Conservation (phyloP, 2,797 vertebrate species). For the Alcedo atthis region DNA sequence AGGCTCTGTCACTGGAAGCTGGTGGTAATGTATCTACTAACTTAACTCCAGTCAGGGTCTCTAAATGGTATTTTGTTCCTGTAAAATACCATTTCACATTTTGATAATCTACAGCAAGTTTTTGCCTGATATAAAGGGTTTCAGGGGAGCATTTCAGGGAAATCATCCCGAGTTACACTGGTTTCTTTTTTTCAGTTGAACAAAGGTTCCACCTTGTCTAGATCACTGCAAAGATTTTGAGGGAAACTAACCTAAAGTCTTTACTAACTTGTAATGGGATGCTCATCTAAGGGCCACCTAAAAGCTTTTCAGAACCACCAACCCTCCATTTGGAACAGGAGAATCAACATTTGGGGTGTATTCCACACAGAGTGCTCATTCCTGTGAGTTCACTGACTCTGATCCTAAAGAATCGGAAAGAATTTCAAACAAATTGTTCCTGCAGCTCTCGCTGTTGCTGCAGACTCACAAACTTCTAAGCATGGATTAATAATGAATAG, state of each 20-base stretch:
- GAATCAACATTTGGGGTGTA: neutral
- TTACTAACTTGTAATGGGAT: neutral
- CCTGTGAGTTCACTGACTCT: neutral
- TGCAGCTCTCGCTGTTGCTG: neutral
- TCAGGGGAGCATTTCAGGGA: neutral
- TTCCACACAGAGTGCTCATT: neutral
- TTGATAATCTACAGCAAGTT: neutral
- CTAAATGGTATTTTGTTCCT: neutral
- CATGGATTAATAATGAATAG: neutral
- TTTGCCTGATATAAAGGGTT: neutral
- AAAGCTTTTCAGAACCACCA: neutral
- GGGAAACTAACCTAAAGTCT: neutral
- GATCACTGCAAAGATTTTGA: neutral
- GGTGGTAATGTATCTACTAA: neutral
- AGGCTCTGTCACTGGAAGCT: neutral
- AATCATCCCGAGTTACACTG: neutral
- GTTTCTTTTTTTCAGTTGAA: neutral
- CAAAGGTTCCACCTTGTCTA: neutral
- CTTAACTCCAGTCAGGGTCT: neutral
- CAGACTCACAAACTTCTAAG: neutral
- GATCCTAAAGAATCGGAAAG: neutral
- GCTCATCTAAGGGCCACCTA: neutral
- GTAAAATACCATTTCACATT: neutral
- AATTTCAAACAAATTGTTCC: neutral
- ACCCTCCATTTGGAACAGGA: neutral